Conservation (phyloP, 2,888 invertebrate genomes). For the Eustalomyia histrio region DNA sequence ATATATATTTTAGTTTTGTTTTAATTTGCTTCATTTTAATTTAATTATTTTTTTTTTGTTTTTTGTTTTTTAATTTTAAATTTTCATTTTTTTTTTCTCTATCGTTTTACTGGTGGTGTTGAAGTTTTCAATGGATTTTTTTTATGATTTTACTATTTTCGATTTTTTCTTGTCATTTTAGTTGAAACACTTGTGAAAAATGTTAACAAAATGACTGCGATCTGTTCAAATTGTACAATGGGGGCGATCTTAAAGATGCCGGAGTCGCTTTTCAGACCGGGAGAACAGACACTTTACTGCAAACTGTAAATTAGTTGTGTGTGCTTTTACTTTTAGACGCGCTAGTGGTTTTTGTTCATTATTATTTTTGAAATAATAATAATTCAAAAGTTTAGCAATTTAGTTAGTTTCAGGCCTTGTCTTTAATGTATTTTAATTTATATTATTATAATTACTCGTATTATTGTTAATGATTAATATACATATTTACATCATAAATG, state of each 20-base stretch:
- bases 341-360: conserved; percentile 45
- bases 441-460: conserved; percentile 28
- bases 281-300: conserved; percentile 52
- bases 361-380: conserved; percentile 62
- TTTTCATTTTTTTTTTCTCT: conserved; percentile 15
- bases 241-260: conserved; percentile 29
- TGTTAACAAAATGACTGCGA: conserved; percentile 49
- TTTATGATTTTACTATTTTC: conserved; percentile 2
- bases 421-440: conserved; percentile 67
- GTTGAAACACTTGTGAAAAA: conserved; percentile 51
- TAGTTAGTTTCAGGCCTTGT: conserved; percentile 48
- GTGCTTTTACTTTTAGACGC: conserved; percentile 14
- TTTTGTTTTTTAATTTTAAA: conserved; percentile 29
- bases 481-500: conserved; percentile 67
- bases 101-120: conserved; percentile 34
- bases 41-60: conserved; percentile 47
- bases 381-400: conserved; percentile 51
- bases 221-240: not conserved
- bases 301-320: not conserved
- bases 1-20: conserved; percentile 47
- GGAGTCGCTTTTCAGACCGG: conserved; percentile 65
- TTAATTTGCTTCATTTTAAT: conserved; percentile 29
- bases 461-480: conserved; percentile 65
- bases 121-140: conserved; percentile 28
- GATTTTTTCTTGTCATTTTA: conserved; percentile 25